These are phyloP conservation scores for Oreochromis mossambicus DNA, from an alignment of 2,797 vertebrate species.

Conservation along the genomic window DNA sequence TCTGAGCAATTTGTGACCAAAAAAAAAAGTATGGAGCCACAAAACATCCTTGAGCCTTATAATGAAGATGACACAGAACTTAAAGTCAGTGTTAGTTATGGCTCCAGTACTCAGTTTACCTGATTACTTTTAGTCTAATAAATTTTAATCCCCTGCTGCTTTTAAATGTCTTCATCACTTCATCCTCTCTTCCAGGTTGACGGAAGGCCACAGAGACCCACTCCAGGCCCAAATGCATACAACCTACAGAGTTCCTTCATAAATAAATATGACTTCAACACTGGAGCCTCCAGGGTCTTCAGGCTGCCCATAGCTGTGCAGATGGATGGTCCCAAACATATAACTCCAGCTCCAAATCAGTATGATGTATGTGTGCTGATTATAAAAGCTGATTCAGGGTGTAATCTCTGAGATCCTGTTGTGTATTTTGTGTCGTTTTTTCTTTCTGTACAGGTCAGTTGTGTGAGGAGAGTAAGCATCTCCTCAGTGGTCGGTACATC, in stretches of 20 bases:
- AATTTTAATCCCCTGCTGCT: neutral
- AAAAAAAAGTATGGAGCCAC: neutral
- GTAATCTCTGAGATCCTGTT: neutral
- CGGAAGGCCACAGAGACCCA: slow-evolving; percentile 29
- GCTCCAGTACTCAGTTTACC: fast-evolving
- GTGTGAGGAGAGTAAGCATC: slow-evolving; percentile 48
- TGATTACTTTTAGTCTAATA: neutral
- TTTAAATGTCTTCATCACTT: neutral
- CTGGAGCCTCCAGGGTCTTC: slow-evolving; percentile 77
- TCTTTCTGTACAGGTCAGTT: slow-evolving; percentile 33
- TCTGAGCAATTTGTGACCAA: neutral
- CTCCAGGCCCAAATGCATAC: slow-evolving; percentile 76
- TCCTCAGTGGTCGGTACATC: slow-evolving; percentile 55
- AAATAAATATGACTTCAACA: slow-evolving; percentile 75
- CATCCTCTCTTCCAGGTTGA: slow-evolving; percentile 46
- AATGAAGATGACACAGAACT: neutral
- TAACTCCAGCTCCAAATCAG: slow-evolving; percentile 80
- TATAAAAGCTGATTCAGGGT: neutral
- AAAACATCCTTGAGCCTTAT: neutral
- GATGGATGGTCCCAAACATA: slow-evolving; percentile 39
- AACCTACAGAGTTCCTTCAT: slow-evolving; percentile 65
- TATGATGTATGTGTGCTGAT: slow-evolving; percentile 66
- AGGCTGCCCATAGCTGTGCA: slow-evolving; percentile 68
- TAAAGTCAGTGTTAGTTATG: neutral
- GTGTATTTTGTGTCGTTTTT: neutral